Evolutionary conservation across 2,113 vertebrate species (phyloP).

Genomic region (human): GRCh38 chr9:87080501-87081000

Average conservation of each 20-base stretch:
- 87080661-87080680: constrained; percentile 31
- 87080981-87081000: neutral
- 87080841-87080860: neutral
- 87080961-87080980: neutral
- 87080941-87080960: neutral
- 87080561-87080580: constrained; percentile 89
- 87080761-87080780: neutral
- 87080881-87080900: neutral
- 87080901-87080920: neutral
- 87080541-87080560: constrained; percentile 78
- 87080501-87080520: constrained; percentile 71
- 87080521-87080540: constrained; percentile 80
- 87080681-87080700: constrained; percentile 69
- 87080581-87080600: constrained; percentile 82
- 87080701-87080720: constrained; percentile 17
- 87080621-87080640: constrained; percentile 86
- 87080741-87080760: neutral
- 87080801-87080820: neutral
- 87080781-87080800: neutral
- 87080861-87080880: neutral
- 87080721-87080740: neutral
- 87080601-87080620: constrained; percentile 81
- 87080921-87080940: neutral
- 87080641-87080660: constrained; percentile 40
- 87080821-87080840: neutral